phyloP scores from a whole-genome alignment of 2,113 vertebrate species.

The Otis tarda region DNA sequence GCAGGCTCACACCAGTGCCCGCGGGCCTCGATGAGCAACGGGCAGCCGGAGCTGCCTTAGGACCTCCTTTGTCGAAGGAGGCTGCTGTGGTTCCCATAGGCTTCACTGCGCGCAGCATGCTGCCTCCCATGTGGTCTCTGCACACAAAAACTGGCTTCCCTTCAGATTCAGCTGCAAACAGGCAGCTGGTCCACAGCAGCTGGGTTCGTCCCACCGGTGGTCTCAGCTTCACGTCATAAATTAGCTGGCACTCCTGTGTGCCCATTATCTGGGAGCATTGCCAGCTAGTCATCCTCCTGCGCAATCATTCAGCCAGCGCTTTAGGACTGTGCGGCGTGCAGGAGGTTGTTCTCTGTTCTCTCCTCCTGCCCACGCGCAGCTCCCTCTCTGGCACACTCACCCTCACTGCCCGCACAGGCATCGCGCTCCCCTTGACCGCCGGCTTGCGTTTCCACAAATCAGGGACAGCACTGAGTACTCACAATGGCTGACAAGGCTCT shows the following conservation, averaged over 20 bases:
- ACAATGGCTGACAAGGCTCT: background rate
- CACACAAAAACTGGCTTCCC: background rate
- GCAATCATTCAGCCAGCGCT: background rate
- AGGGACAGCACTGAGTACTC: background rate
- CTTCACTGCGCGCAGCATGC: background rate
- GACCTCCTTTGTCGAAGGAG: background rate
- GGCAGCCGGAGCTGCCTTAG: background rate
- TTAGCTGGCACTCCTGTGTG: background rate
- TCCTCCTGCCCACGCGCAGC: no score
- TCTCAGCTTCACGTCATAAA: background rate
- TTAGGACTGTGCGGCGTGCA: no score
- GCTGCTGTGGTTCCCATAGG: background rate
- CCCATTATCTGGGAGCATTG: background rate
- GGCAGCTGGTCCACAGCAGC: background rate
- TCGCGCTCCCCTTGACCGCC: accelerated
- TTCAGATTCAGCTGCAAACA: background rate
- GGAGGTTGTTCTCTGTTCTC: background rate
- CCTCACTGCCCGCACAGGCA: no score
- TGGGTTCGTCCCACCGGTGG: background rate
- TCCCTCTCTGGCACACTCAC: background rate
- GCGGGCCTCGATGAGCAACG: background rate
- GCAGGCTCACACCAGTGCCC: background rate
- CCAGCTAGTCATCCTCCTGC: no score
- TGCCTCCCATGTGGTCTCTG: background rate
- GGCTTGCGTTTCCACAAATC: background rate